Base-by-base conservation (phyloP, 2,797 vertebrate genomes). In the Hippocampus kuda region DNA sequence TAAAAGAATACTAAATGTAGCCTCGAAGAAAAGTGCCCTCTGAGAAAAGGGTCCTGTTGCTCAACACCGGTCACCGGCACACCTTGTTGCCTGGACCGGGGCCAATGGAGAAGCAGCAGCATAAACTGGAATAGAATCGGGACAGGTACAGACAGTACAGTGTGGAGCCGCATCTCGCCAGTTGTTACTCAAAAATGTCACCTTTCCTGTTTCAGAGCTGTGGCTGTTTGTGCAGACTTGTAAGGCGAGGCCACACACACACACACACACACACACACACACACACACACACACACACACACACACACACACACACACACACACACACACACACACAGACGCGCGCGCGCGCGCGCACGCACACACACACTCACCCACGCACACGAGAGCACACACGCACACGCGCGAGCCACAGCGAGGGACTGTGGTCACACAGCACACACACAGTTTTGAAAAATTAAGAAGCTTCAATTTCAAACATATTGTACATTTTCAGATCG, bases 151-250 rank as follows among this genome's bases (percentile, higher is more conserved):
- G 91, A 90, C 89, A 92, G 85, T 89, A 87, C 84, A 85, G 86
- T 87, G 78, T 85, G 83, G 79, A 86, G 88, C 84, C 83, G 80
- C 80, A 90, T 88, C 88, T 89, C 84, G 85, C 86, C 82, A 83
- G 88, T 90, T 88, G 90, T 90, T 90, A 87, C 83, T 87, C 78
- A 92, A 87, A 92, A 92, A 92, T 92, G 91, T 91, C 89, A 92
- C 91, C 88, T 92, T 92, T 92, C 91, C 91, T 91, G 91, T 92
- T 92, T 91, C 86, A 79, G 84, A 75, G 78, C 86, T 81, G 86
- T 71, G 63, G 79, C 82, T 89, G 88, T 92, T 90, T 90, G 89
- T 88, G 91, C 89, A 90, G 89, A 88, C 88, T 88, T 87, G 88
- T 88, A 89, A 91, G 90, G 90, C 84, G 90, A 88, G 90, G 90